Evolutionary conservation across 2,797 vertebrate genomes (phyloP).

Genomic region (Ptychadena robeensis): DNA sequence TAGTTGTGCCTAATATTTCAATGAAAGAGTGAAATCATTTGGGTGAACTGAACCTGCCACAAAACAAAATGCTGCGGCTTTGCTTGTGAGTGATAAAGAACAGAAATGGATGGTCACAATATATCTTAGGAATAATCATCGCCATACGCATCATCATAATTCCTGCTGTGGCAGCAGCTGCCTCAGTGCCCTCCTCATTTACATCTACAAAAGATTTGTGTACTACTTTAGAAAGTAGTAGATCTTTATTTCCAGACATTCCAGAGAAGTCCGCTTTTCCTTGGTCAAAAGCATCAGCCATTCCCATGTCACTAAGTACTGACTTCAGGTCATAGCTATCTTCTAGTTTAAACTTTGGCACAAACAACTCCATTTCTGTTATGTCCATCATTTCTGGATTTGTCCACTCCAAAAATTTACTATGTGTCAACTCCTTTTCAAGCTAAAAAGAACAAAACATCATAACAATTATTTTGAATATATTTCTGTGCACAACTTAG

Average conservation of each 20-base stretch:
- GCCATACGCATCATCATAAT: slow-evolving; percentile 70
- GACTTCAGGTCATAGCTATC: slow-evolving; percentile 80
- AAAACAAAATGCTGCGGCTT: slow-evolving; percentile 82
- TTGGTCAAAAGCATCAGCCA: slow-evolving; percentile 81
- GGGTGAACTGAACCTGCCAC: slow-evolving; percentile 80
- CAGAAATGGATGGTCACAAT: slow-evolving; percentile 88
- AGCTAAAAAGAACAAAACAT: slow-evolving; percentile 73
- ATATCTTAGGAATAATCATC: slow-evolving; percentile 64
- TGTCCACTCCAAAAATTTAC: slow-evolving; percentile 85
- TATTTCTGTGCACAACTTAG: not conserved
- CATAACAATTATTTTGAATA: not conserved
- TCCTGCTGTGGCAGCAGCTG: slow-evolving; percentile 76
- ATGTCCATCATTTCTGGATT: slow-evolving; percentile 78
- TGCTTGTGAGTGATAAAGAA: slow-evolving; percentile 86
- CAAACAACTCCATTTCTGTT: slow-evolving; percentile 72
- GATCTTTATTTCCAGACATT: slow-evolving; percentile 78
- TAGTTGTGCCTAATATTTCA: not conserved
- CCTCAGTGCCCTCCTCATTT: slow-evolving; percentile 86
- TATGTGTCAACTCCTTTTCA: slow-evolving; percentile 80
- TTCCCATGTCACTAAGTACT: slow-evolving; percentile 82
- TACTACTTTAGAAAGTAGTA: slow-evolving; percentile 82
- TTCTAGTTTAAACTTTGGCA: slow-evolving; percentile 87
- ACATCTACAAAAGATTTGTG: slow-evolving; percentile 89
- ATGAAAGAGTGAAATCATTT: slow-evolving; percentile 48
- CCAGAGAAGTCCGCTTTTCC: slow-evolving; percentile 81